Conservation (phyloP, 2,888 invertebrate genomes). For the Eristalis intricaria region DNA sequence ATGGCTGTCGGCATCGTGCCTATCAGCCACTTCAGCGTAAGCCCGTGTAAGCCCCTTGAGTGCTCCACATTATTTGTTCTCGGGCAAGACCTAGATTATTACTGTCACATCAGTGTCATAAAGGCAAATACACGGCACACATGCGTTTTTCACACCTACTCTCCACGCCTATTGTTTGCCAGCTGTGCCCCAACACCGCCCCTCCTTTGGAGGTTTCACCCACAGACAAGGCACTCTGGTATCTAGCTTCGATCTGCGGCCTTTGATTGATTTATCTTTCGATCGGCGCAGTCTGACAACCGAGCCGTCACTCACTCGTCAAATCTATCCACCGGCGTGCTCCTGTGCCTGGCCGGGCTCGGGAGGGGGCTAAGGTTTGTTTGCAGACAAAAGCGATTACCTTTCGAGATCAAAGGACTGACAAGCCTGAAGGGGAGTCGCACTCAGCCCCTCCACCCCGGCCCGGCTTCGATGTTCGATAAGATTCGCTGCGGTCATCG, state of each 20-base stretch:
- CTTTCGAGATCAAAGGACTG: slow-evolving; percentile 53
- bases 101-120: slow-evolving; percentile 67
- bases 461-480: slow-evolving; percentile 49
- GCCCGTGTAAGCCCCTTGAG: slow-evolving; percentile 8
- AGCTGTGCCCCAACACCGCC: not conserved
- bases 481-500: slow-evolving; percentile 33
- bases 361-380: slow-evolving; percentile 12
- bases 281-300: slow-evolving; percentile 46
- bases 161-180: slow-evolving; percentile 11
- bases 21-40: not conserved
- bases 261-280: slow-evolving; percentile 67
- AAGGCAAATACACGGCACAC: slow-evolving; percentile 55
- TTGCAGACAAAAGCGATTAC: slow-evolving; percentile 28
- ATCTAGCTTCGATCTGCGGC: slow-evolving; percentile 49
- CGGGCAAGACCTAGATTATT: slow-evolving; percentile 56
- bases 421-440: slow-evolving; percentile 34
- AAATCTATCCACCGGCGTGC: slow-evolving; percentile 30
- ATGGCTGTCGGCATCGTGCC: not conserved
- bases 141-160: slow-evolving; percentile 25
- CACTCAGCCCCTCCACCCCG: slow-evolving; percentile 4
- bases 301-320: slow-evolving; percentile 57
- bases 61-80: slow-evolving; percentile 30
- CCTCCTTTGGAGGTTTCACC: not conserved
- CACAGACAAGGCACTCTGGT: not conserved
- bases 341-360: not conserved